A percentile compares a stretch with the other conserved stretches of the same genome.
phyloP scores from a whole-genome alignment of 2,113 vertebrate species.

The Damaliscus lunatus region DNA sequence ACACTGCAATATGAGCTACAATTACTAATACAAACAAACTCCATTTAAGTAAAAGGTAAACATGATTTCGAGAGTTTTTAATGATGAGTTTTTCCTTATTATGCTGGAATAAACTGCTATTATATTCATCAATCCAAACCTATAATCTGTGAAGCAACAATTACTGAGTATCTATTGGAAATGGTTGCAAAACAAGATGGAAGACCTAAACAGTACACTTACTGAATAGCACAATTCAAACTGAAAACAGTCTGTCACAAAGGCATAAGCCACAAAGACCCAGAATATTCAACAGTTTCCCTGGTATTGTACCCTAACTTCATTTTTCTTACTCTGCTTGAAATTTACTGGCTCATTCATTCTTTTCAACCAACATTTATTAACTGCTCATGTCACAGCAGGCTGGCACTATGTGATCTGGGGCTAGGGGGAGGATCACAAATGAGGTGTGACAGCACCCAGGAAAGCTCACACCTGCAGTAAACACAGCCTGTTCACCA shows the following conservation, averaged over 20 bases:
- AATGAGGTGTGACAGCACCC: neutral
- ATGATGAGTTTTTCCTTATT: slow-evolving; percentile 31
- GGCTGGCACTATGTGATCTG: neutral
- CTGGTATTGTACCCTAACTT: neutral
- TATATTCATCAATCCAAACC: slow-evolving; percentile 53
- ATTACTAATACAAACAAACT: slow-evolving; percentile 63
- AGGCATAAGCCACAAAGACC: neutral
- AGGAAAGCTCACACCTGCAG: neutral
- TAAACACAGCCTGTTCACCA: neutral
- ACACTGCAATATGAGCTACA: slow-evolving; percentile 40
- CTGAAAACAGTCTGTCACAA: neutral
- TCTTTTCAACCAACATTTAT: neutral
- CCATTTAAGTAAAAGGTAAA: slow-evolving; percentile 72
- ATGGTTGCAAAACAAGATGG: neutral
- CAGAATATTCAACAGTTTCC: neutral
- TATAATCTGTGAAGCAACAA: slow-evolving; percentile 60
- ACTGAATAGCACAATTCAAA: neutral
- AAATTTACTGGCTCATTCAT: neutral
- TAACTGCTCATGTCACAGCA: neutral
- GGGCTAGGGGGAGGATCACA: fast-evolving
- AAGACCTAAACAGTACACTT: neutral
- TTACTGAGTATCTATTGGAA: slow-evolving; percentile 24
- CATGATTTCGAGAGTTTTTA: slow-evolving; percentile 53
- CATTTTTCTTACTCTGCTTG: neutral
- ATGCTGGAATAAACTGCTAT: slow-evolving; percentile 29